A percentile compares a stretch with the other conserved stretches of the same genome.
These are phyloP conservation scores for Eupithecia insigniata DNA, from an alignment of 2,888 invertebrate species.

Conservation along the genomic window DNA sequence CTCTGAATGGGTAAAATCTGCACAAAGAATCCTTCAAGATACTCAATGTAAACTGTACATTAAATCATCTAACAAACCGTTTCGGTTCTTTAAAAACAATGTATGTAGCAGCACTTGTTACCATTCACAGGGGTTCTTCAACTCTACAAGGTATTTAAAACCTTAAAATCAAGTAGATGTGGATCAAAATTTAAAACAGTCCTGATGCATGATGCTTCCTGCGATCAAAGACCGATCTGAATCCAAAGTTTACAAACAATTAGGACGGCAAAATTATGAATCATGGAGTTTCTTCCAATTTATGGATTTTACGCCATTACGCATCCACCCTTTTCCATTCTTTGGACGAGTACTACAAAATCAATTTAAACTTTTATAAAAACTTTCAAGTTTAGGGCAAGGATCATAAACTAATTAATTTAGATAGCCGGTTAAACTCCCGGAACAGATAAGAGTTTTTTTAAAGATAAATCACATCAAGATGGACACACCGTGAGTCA, in stretches of 20 bases:
- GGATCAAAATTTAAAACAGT: constrained; percentile 19
- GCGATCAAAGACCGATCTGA: constrained; percentile 45
- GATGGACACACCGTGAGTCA: not conserved
- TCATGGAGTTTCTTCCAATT: constrained; percentile 24
- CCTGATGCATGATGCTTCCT: constrained; percentile 45
- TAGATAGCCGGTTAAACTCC: not conserved
- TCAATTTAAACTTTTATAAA: constrained; percentile 3
- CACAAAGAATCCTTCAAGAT: constrained; percentile 9
- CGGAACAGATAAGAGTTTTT: not conserved
- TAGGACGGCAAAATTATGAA: constrained; percentile 30
- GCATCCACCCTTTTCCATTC: constrained; percentile 10
- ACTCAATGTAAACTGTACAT: constrained; percentile 14
- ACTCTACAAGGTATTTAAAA: constrained; percentile 13
- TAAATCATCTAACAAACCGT: constrained; percentile 8
- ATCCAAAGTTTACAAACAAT: constrained; percentile 39
- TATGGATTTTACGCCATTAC: constrained; percentile 11
- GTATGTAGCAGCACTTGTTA: not conserved
- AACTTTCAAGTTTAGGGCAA: not conserved
- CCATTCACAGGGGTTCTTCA: not conserved
- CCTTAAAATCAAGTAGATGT: constrained; percentile 9
- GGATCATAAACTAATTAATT: not conserved
- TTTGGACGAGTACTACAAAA: constrained; percentile 10
- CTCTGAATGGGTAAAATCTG: too few relatives aligned
- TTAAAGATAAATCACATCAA: not conserved
- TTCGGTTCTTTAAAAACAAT: not conserved